These are phyloP conservation scores for Ammodytes marinus DNA, from an alignment of 2,113 vertebrate genomes.

Conservation along the genomic window DNA sequence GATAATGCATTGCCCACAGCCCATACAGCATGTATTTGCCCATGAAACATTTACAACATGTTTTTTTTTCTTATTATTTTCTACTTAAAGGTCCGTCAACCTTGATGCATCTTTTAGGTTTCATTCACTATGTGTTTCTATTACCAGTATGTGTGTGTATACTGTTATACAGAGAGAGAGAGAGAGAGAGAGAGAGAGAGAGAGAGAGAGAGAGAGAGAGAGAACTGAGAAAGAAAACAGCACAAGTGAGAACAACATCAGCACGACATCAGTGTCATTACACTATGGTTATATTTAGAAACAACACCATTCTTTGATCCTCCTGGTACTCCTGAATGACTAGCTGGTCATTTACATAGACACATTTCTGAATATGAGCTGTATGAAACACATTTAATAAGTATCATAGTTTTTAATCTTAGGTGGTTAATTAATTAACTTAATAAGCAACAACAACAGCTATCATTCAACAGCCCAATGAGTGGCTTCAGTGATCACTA, in stretches of 20 bases:
- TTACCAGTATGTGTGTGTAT: background rate
- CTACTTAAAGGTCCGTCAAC: background rate
- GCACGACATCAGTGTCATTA: background rate
- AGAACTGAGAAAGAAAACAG: background rate
- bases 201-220: too few species aligned
- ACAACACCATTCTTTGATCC: background rate
- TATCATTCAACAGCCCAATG: background rate
- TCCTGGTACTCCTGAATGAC: background rate
- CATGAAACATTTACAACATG: constrained; percentile 42
- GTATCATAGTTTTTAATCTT: background rate
- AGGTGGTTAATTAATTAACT: constrained; percentile 10
- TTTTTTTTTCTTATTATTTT: constrained; percentile 32
- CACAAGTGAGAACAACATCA: background rate
- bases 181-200: too few species aligned
- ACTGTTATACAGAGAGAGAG: too few species aligned
- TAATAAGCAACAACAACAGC: constrained; percentile 7
- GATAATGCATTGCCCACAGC: constrained; percentile 42
- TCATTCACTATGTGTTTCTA: constrained; percentile 2
- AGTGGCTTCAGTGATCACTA: background rate
- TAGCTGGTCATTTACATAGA: background rate
- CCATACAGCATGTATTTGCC: constrained; percentile 7
- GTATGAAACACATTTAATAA: background rate
- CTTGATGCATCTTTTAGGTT: constrained; percentile 10
- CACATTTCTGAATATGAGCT: background rate
- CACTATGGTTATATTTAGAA: constrained; percentile 11